These are phyloP conservation scores for Cariama cristata DNA, from an alignment of 2,113 vertebrate genomes.

Conservation along the genomic window DNA sequence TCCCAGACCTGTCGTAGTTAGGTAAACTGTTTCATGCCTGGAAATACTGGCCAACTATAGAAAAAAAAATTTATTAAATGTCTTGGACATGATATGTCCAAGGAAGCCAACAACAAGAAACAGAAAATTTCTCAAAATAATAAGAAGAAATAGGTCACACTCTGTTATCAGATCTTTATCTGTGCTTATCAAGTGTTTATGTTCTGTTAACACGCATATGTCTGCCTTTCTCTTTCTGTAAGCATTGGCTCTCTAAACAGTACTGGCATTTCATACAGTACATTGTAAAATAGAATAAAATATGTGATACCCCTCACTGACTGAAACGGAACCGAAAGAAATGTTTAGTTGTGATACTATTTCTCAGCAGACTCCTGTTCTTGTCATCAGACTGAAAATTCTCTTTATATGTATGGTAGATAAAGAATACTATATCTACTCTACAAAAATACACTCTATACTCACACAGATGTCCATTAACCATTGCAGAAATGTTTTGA, in stretches of 20 bases:
- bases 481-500: background rate
- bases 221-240: background rate
- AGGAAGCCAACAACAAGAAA: background rate
- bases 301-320: rapidly evolving
- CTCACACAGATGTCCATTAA: background rate
- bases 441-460: background rate
- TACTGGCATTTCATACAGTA: background rate
- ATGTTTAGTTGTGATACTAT: background rate
- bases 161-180: background rate
- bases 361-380: background rate
- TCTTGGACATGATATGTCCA: background rate
- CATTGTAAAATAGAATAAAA: background rate
- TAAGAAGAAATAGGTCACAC: background rate
- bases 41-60: background rate
- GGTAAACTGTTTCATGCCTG: background rate
- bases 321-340: background rate
- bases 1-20: background rate
- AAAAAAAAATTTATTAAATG: background rate
- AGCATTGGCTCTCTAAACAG: rapidly evolving
- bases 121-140: background rate
- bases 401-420: background rate
- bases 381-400: background rate
- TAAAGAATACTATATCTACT: background rate
- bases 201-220: background rate
- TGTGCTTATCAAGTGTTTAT: background rate